phyloP scores from a whole-genome alignment of 2,797 vertebrate genomes.

The Aldrovandia affinis region DNA sequence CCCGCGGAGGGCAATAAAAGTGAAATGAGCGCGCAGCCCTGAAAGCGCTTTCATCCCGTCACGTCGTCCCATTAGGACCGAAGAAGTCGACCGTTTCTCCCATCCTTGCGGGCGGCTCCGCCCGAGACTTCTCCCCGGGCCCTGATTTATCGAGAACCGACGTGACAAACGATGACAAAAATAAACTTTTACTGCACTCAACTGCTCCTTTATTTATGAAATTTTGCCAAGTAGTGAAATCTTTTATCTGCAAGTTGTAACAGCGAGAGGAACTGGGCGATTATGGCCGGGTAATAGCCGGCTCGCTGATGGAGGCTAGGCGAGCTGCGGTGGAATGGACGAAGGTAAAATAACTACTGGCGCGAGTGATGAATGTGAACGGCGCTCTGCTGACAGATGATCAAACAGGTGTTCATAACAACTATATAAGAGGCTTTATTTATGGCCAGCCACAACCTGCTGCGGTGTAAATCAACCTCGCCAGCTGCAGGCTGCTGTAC shows the following conservation, averaged over 20 bases:
- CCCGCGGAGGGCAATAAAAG: constrained; percentile 50
- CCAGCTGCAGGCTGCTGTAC: constrained; percentile 84
- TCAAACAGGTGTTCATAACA: constrained; percentile 96
- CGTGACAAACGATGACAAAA: constrained; percentile 88
- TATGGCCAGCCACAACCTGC: constrained; percentile 87
- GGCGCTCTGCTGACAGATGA: constrained; percentile 89
- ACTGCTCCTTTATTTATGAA: constrained; percentile 87
- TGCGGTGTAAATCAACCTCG: constrained; percentile 85
- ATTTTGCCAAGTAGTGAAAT: constrained; percentile 88
- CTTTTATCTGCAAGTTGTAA: constrained; percentile 89
- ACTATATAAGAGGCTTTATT: constrained; percentile 96
- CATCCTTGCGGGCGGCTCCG: constrained; percentile 15
- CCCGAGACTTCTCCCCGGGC: constrained; percentile 65
- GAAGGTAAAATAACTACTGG: constrained; percentile 88
- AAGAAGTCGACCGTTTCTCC: constrained; percentile 83
- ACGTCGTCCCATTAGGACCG: constrained; percentile 65
- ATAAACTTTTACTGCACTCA: constrained; percentile 87
- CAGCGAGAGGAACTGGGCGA: constrained; percentile 79
- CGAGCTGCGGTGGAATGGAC: constrained; percentile 79
- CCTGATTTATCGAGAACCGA: constrained; percentile 79
- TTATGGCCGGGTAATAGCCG: constrained; percentile 84
- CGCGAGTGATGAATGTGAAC: constrained; percentile 96
- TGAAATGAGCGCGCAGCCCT: constrained; percentile 83
- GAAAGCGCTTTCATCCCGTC: constrained; percentile 80
- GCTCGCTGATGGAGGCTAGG: constrained; percentile 81